Conservation (phyloP, 2,113 vertebrate species). For the Rousettus leschenaultii region DNA sequence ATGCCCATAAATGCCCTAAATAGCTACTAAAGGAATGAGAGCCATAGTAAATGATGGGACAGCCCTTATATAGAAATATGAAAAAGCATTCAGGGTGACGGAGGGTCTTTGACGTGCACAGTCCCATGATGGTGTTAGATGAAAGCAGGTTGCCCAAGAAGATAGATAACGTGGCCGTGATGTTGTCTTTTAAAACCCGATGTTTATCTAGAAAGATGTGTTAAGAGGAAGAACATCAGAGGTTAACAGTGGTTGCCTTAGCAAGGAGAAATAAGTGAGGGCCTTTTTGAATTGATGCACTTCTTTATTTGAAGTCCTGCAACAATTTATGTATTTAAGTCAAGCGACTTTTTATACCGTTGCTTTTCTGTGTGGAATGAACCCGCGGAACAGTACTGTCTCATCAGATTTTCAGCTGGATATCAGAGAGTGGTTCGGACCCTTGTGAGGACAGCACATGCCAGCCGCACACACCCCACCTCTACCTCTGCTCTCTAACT, state of each 20-base stretch:
- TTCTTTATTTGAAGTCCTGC: not conserved
- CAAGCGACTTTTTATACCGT: not conserved
- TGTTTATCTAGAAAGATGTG: not conserved
- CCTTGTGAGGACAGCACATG: not conserved
- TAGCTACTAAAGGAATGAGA: accelerated
- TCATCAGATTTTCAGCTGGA: not conserved
- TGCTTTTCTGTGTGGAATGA: not conserved
- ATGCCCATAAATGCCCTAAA: not conserved
- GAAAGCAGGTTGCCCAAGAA: not conserved
- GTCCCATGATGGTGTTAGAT: accelerated
- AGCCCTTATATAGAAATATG: not conserved
- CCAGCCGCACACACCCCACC: accelerated
- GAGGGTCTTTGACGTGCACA: accelerated
- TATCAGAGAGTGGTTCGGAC: not conserved
- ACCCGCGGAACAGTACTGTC: not conserved
- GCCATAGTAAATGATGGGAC: not conserved
- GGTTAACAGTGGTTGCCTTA: not conserved
- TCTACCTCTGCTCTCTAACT: not conserved
- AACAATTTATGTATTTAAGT: not conserved
- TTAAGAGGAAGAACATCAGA: not conserved
- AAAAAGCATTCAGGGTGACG: accelerated
- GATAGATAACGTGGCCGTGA: too few relatives aligned
- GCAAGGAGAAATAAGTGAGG: not conserved
- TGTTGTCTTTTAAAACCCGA: not conserved
- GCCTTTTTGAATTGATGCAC: not conserved